A percentile compares a stretch with the other conserved stretches of the same genome.
Evolutionary conservation across 2,797 vertebrate genomes (phyloP).

Genomic region (Macrochelys suwanniensis): DNA sequence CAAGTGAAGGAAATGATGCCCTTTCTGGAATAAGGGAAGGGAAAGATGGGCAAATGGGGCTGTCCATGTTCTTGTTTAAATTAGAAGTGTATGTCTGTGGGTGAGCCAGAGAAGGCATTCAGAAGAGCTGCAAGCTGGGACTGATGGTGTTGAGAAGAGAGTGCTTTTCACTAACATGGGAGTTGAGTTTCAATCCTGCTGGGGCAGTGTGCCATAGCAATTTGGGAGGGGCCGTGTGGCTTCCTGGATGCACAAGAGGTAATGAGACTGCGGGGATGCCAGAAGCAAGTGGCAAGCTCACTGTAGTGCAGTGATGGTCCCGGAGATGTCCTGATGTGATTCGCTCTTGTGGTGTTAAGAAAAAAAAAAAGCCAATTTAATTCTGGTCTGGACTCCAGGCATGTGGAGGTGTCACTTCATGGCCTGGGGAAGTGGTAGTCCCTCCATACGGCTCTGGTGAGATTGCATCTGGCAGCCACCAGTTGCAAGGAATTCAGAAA

Average conservation of each 20-base stretch:
- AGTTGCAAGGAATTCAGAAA: neutral
- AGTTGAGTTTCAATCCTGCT: neutral
- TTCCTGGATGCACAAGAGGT: neutral
- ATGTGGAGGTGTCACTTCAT: neutral
- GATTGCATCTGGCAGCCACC: neutral
- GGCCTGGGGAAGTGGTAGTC: neutral
- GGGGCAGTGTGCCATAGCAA: neutral
- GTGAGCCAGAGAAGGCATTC: neutral
- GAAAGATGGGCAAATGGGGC: neutral
- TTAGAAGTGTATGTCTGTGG: neutral
- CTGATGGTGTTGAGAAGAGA: neutral
- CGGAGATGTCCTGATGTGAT: neutral
- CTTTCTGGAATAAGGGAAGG: neutral
- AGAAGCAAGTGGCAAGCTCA: neutral
- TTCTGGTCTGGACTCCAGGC: neutral
- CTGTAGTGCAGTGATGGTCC: neutral
- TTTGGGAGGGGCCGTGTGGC: neutral
- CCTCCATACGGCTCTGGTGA: neutral
- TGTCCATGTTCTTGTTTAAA: no score
- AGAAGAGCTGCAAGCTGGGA: neutral
- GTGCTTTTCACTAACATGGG: neutral
- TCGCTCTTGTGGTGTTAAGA: neutral
- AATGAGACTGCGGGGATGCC: neutral
- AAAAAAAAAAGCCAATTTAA: neutral
- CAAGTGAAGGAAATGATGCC: neutral